A percentile compares a stretch with the other conserved stretches of the same genome.
Conservation (phyloP, 2,113 vertebrate genomes). For the Sinocyclocheilus grahami region DNA sequence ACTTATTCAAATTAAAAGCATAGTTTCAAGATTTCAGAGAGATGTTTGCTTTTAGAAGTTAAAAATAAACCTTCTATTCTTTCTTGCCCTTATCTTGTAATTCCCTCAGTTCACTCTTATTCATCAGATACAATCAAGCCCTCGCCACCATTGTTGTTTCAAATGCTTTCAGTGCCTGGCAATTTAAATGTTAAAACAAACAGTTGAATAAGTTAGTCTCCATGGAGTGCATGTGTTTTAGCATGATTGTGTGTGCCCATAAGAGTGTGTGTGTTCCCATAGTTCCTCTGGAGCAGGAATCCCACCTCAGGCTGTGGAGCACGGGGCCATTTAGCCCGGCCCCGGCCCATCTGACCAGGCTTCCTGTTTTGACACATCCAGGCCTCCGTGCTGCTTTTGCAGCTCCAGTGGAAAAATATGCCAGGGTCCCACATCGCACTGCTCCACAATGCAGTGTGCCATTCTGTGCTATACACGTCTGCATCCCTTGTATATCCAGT, state of each 20-base stretch:
- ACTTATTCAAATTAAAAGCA: background rate
- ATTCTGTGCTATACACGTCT: background rate
- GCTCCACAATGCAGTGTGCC: slow-evolving; percentile 22
- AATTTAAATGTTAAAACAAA: slow-evolving; percentile 22
- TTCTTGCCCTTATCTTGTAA: slow-evolving; percentile 12
- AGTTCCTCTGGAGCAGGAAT: slow-evolving; percentile 97
- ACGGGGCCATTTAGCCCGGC: slow-evolving; percentile 79
- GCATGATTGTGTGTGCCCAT: slow-evolving; percentile 56
- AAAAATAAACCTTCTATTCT: background rate
- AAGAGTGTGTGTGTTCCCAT: slow-evolving; percentile 72
- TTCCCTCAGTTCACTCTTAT: slow-evolving; percentile 1
- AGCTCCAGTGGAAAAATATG: slow-evolving; percentile 79
- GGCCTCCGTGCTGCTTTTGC: slow-evolving; percentile 72
- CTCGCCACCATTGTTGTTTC: slow-evolving; percentile 8
- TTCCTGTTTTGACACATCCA: slow-evolving; percentile 97
- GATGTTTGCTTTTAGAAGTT: background rate
- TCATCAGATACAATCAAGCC: background rate
- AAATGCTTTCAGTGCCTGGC: slow-evolving; percentile 14
- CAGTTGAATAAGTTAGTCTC: slow-evolving; percentile 26
- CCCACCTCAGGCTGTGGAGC: slow-evolving; percentile 84
- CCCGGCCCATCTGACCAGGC: slow-evolving; percentile 88
- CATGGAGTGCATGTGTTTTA: slow-evolving; percentile 35
- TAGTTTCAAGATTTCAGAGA: background rate
- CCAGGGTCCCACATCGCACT: slow-evolving; percentile 20
- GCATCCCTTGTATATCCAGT: background rate